Base-by-base conservation (phyloP, 2,797 vertebrate species). In the Aulostomus chinensis region DNA sequence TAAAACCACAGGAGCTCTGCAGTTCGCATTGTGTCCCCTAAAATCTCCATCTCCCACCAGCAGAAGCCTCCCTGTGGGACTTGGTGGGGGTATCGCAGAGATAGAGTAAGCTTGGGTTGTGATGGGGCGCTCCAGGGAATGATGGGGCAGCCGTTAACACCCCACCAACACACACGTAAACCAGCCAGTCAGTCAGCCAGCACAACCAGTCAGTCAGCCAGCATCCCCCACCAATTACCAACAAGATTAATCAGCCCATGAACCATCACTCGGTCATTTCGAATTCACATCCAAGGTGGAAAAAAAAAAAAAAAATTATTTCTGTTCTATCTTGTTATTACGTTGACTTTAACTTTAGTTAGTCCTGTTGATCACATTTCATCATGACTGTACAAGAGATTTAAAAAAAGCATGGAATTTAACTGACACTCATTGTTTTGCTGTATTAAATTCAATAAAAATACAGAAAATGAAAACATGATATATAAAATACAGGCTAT, bases 1-100 rank as follows among this genome's bases (percentile, higher is more conserved):
- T 87, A 80, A 87, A 87, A 85, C 81, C 83, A 81, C 79, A 64
- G 76, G 85, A 82, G 84, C 58, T 73, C 54, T 58, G 56, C 71
- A 55, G 57, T 76, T 81, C 73, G 70, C 68, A 74, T 65, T 76
- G 77, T 68, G 60, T 71, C 75, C 58, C 55, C 60, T 58, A 62
- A 84, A 80, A 81, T 67, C 75, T 67, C 65, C 55, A 64, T 78
- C 74, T 72, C 59, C 47, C 76, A 83, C 68, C 62, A 77, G 65
- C 59, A 51, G 57, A 69, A 61, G 57, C 57, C 69, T 82, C 72
- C 80, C 64, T 38, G 8, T 66, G 78, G 80, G 68, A 77, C 38
- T 32, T 12, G 39, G 49, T 67, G 42, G 59, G 62, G 54, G 45
- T 39, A 56, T 35, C 7, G 63, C 36, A 40, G 61, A 47, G 51